Evolutionary conservation across 2,113 vertebrate genomes (phyloP).

Genomic region (Oncorhynchus gorbuscha): DNA sequence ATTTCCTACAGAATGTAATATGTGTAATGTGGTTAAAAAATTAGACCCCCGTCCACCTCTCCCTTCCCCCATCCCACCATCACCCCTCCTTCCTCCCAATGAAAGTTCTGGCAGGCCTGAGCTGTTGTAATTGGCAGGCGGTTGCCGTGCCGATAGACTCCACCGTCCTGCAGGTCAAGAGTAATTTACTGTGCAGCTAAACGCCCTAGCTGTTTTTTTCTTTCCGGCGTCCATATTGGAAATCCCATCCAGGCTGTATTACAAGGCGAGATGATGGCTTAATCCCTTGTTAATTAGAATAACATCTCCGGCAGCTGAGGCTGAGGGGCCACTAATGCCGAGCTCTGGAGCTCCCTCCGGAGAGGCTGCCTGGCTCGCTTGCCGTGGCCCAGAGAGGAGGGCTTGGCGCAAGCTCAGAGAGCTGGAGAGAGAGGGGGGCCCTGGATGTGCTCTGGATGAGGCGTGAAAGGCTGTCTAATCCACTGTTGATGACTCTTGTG

Average conservation of each 20-base stretch:
- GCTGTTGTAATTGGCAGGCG: slow-evolving; percentile 78
- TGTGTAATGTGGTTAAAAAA: slow-evolving; percentile 68
- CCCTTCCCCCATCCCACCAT: slow-evolving; percentile 51
- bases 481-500: slow-evolving; percentile 53
- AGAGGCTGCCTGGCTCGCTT: slow-evolving; percentile 57
- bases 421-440: slow-evolving; percentile 30
- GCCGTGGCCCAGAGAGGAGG: slow-evolving; percentile 52
- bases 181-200: slow-evolving; percentile 81
- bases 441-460: slow-evolving; percentile 37
- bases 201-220: slow-evolving; percentile 53
- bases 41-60: neutral
- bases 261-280: slow-evolving; percentile 78
- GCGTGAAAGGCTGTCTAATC: slow-evolving; percentile 57
- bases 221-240: slow-evolving; percentile 66
- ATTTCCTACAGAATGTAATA: slow-evolving; percentile 69
- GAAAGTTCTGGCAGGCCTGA: slow-evolving; percentile 78
- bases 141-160: slow-evolving; percentile 75
- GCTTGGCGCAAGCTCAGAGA: slow-evolving; percentile 54
- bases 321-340: slow-evolving; percentile 41
- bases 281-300: slow-evolving; percentile 82
- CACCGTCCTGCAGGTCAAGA: slow-evolving; percentile 77
- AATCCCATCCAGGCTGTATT: slow-evolving; percentile 78
- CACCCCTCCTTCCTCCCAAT: slow-evolving; percentile 68
- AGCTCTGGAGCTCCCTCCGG: slow-evolving; percentile 40
- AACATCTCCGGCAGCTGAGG: slow-evolving; percentile 77